phyloP scores from a whole-genome alignment of 2,797 vertebrate species.

The Pangasius krempfi region DNA sequence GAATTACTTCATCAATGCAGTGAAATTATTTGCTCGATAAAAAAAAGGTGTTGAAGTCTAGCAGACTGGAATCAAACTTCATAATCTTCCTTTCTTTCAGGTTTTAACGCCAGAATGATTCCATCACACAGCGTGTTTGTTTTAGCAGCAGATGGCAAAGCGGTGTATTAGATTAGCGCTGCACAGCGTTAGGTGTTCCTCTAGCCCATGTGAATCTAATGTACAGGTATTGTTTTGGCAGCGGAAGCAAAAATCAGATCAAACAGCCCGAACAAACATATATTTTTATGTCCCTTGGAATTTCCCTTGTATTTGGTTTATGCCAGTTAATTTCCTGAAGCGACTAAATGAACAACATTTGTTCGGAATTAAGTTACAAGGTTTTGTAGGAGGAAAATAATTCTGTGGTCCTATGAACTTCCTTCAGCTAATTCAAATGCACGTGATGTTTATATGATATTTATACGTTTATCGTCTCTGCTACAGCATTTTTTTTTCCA shows the following conservation, averaged over 20 bases:
- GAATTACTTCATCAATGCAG: not conserved
- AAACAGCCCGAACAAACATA: no score
- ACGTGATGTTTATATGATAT: not conserved
- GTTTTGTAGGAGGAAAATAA: not conserved
- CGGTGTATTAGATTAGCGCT: conserved; percentile 13
- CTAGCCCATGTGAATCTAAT: not conserved
- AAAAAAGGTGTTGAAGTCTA: not conserved
- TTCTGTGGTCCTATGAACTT: not conserved
- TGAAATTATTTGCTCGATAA: not conserved
- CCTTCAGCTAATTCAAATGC: not conserved
- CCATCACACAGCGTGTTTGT: not conserved
- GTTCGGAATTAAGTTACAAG: not conserved
- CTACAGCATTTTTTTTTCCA: no score
- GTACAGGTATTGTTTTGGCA: not conserved
- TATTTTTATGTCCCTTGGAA: no score
- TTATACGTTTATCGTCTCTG: no score
- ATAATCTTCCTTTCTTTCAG: not conserved
- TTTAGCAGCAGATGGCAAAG: conserved; percentile 28
- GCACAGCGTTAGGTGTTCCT: no score
- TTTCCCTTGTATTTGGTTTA: not conserved
- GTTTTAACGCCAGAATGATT: not conserved
- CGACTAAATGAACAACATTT: no score
- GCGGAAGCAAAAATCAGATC: not conserved
- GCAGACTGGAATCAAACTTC: not conserved
- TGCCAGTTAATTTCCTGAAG: not conserved